A percentile compares a stretch with the other conserved stretches of the same genome.
Conservation (phyloP, 1,140 invertebrate genomes). For the Rhizoglyphus robini region DNA sequence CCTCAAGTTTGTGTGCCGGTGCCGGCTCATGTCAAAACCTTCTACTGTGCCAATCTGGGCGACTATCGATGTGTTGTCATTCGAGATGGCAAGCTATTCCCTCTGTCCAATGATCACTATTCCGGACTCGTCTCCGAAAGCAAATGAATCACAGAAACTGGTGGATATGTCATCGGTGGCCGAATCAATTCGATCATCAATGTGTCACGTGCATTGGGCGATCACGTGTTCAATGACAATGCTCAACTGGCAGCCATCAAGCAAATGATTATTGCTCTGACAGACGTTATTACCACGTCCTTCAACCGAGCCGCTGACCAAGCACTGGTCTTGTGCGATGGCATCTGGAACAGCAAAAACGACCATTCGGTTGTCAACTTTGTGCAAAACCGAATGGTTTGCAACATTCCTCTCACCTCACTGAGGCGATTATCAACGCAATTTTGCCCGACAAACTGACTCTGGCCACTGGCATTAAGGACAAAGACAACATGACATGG, state of each 20-base stretch:
- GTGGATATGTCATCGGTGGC: no score
- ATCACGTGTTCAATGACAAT: no score
- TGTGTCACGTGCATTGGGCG: no score
- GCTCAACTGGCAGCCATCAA: conserved; percentile 82
- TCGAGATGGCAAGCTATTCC: conserved; percentile 69
- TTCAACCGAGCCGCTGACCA: no score
- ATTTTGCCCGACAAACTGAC: conserved; percentile 85
- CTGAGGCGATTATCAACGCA: conserved; percentile 81
- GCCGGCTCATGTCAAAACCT: no score
- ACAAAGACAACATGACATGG: conserved; percentile 99
- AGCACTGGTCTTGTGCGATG: no score
- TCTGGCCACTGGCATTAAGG: conserved; percentile 59
- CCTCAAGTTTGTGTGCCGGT: no score
- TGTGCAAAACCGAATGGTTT: conserved; percentile 65
- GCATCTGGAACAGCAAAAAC: conserved; percentile 80
- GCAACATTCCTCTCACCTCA: conserved; percentile 54
- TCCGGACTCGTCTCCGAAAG: conserved; percentile 78
- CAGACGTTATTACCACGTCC: no score
- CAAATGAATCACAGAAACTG: conserved; percentile 67
- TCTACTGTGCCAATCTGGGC: conserved; percentile 52
- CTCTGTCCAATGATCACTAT: conserved; percentile 88
- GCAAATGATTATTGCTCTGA: conserved; percentile 84
- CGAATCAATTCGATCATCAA: no score
- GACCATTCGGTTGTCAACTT: conserved; percentile 85
- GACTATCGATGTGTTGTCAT: conserved; percentile 82